Percentiles rank a stretch among this genome's conserved stretches.
These are phyloP conservation scores for Heterodera schachtii DNA, from an alignment of 1,140 invertebrate genomes.

Conservation along the genomic window DNA sequence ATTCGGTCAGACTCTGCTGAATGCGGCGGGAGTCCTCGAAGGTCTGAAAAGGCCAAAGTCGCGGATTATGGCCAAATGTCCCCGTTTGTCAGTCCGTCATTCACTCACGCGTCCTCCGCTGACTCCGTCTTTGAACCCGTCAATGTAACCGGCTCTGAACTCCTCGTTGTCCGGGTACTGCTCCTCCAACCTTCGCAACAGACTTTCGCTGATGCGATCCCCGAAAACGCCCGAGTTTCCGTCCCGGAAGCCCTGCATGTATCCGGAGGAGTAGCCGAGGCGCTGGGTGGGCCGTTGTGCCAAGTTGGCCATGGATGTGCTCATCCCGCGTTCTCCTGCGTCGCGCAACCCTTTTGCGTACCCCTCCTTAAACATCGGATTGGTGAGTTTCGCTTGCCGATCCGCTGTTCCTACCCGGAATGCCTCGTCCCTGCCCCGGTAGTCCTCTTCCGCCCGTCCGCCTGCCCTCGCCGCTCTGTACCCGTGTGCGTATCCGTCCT, in stretches of 20 bases:
- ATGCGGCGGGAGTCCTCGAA: constrained; percentile 60
- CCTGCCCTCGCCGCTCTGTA: constrained; percentile 60
- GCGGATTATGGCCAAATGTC: not conserved
- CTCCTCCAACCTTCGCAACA: constrained; percentile 62
- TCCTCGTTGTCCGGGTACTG: constrained; percentile 65
- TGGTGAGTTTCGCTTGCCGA: not conserved
- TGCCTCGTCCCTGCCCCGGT: constrained; percentile 51
- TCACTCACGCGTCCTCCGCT: constrained; percentile 44
- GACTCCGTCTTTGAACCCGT: constrained; percentile 65
- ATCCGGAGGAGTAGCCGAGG: constrained; percentile 63
- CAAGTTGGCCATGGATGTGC: constrained; percentile 63
- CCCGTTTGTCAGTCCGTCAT: not conserved
- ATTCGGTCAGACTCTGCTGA: constrained; percentile 62
- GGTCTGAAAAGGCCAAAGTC: constrained; percentile 17
- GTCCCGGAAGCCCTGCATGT: constrained; percentile 66
- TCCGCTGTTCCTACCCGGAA: constrained; percentile 31
- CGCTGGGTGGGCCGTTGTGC: constrained; percentile 46
- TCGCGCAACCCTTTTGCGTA: constrained; percentile 63
- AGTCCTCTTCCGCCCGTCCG: constrained; percentile 60
- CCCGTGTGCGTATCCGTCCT: constrained; percentile 60
- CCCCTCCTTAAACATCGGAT: constrained; percentile 47
- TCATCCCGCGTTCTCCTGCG: constrained; percentile 61
- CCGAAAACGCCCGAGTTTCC: constrained; percentile 63
- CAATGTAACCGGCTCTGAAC: constrained; percentile 63
- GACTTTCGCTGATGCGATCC: constrained; percentile 57